These are phyloP conservation scores for Meandrina meandrites DNA, from an alignment of 92 coral and sea anemone species.

Conservation along the genomic window DNA sequence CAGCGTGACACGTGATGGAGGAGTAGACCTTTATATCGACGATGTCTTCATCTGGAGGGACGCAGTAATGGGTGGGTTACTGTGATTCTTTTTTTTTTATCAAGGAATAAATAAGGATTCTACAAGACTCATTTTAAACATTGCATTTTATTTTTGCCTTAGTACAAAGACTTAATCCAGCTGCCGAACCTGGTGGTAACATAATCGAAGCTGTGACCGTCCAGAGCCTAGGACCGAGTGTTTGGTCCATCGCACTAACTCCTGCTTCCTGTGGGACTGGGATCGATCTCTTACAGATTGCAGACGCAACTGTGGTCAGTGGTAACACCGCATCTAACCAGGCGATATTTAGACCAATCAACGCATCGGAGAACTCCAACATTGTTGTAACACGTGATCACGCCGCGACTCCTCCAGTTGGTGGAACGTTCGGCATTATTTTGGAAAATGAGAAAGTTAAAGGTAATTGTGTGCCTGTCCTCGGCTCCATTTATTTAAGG, in stretches of 20 bases:
- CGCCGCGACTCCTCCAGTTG: slow-evolving; percentile 77
- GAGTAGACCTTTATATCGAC: slow-evolving; percentile 66
- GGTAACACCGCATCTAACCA: slow-evolving; percentile 45
- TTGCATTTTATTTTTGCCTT: neutral
- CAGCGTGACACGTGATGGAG: slow-evolving; percentile 26
- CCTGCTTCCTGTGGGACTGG: slow-evolving; percentile 81
- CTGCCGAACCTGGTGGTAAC: slow-evolving; percentile 79
- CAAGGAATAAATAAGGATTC: neutral
- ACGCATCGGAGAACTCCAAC: slow-evolving; percentile 41
- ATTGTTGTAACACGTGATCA: slow-evolving; percentile 65
- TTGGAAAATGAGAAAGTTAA: slow-evolving; percentile 46
- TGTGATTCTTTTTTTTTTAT: neutral
- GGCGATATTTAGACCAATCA: slow-evolving; percentile 53
- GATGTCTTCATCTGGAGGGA: slow-evolving; percentile 83
- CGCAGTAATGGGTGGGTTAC: slow-evolving; percentile 59
- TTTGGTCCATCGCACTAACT: slow-evolving; percentile 61
- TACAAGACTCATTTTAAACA: neutral
- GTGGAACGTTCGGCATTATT: slow-evolving; percentile 76
- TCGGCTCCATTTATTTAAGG: neutral
- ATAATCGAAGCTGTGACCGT: slow-evolving; percentile 67
- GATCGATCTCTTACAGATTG: slow-evolving; percentile 65
- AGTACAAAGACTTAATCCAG: slow-evolving; percentile 63
- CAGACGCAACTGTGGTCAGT: slow-evolving; percentile 52
- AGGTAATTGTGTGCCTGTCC: slow-evolving; percentile 47
- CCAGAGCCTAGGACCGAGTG: slow-evolving; percentile 60